Percentiles rank a stretch among this genome's conserved stretches.
Evolutionary conservation across 2,797 vertebrate genomes (phyloP).

Genomic region (Cynodonichthys magdalenae): DNA sequence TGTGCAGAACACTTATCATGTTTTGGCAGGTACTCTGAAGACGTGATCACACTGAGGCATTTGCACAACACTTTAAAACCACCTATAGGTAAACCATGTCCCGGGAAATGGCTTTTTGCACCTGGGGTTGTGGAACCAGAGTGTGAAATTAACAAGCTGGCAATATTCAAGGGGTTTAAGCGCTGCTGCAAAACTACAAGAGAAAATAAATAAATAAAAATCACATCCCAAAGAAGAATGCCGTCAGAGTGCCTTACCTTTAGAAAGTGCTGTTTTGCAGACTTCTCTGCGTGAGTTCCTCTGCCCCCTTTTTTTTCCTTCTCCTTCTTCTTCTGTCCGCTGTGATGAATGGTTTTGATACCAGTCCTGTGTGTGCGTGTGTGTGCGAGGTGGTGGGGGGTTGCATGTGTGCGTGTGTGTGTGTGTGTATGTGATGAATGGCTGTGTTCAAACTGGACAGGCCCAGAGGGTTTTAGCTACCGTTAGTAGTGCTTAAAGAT

Average conservation of each 20-base stretch:
- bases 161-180: constrained; percentile 44
- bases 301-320: constrained; percentile 31
- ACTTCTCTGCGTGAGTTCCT: constrained; percentile 40
- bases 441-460: constrained; percentile 65
- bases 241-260: constrained; percentile 18
- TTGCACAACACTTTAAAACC: constrained; percentile 36
- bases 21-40: constrained; percentile 24
- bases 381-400: constrained; percentile 20
- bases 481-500: constrained; percentile 79
- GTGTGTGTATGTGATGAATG: constrained; percentile 62
- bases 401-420: constrained; percentile 18
- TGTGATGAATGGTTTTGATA: constrained; percentile 76
- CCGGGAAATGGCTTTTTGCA: constrained; percentile 17
- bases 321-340: constrained; percentile 47
- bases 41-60: constrained; percentile 30
- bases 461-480: constrained; percentile 70
- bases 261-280: constrained; percentile 26
- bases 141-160: constrained; percentile 54
- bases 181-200: constrained; percentile 13
- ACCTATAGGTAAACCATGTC: constrained; percentile 23
- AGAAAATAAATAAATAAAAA: constrained; percentile 25
- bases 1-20: constrained; percentile 31
- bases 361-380: constrained; percentile 23
- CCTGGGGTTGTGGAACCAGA: constrained; percentile 23
- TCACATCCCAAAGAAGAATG: constrained; percentile 8